Evolutionary conservation across 2,797 vertebrate genomes (phyloP).

Genomic region (Anomalospiza imberbis): DNA sequence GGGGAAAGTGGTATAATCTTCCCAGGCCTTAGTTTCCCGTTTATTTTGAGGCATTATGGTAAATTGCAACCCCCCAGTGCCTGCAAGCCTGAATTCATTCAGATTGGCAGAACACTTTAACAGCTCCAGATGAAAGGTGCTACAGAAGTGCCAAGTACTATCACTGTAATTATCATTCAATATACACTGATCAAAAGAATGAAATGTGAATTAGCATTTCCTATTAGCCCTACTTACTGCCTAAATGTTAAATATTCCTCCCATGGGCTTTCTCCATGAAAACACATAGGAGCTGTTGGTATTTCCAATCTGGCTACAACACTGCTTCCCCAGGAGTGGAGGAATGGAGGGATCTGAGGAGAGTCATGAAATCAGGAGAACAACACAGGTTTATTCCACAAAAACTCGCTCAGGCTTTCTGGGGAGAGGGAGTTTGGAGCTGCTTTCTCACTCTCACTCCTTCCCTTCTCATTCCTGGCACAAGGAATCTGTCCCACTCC

Average conservation of each 20-base stretch:
- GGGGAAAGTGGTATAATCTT: neutral
- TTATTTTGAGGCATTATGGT: slow-evolving; percentile 4
- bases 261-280: slow-evolving; percentile 19
- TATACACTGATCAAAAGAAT: slow-evolving; percentile 63
- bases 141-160: slow-evolving; percentile 53
- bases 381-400: neutral
- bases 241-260: slow-evolving; percentile 48
- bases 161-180: slow-evolving; percentile 61
- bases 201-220: slow-evolving; percentile 67
- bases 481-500: neutral
- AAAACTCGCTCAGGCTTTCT: neutral
- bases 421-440: neutral
- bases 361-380: neutral
- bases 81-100: slow-evolving; percentile 18
- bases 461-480: neutral
- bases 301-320: neutral
- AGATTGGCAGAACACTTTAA: slow-evolving; percentile 4
- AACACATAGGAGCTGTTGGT: slow-evolving; percentile 16
- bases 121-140: slow-evolving; percentile 55
- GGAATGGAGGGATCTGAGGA: neutral
- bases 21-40: neutral
- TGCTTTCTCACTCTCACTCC: neutral
- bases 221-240: slow-evolving; percentile 56
- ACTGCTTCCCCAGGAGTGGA: neutral
- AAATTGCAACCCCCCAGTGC: neutral